Percentiles rank a stretch among this genome's conserved stretches.
These are phyloP conservation scores for Pantherophis alleghaniensis DNA, from an alignment of 2,797 vertebrate species.

Conservation along the genomic window DNA sequence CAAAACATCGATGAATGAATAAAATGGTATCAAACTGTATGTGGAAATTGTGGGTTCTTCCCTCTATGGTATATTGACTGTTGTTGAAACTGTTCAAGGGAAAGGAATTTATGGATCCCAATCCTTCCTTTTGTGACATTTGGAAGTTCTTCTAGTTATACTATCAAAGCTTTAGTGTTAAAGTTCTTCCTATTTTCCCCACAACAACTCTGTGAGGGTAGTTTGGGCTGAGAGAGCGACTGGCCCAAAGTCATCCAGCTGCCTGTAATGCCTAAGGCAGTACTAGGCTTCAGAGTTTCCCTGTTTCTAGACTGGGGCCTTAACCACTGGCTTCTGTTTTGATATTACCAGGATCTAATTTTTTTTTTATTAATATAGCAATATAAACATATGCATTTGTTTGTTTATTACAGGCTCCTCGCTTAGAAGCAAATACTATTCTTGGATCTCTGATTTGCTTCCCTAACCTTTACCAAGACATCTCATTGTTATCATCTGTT, in stretches of 20 bases:
- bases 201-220: neutral
- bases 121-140: neutral
- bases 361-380: neutral
- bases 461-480: slow-evolving; percentile 88
- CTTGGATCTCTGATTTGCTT: slow-evolving; percentile 96
- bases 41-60: neutral
- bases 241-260: neutral
- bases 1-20: neutral
- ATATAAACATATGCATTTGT: neutral
- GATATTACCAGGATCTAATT: accelerated
- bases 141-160: neutral
- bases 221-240: neutral
- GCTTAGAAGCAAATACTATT: slow-evolving; percentile 90
- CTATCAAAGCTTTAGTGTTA: neutral
- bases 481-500: slow-evolving; percentile 77
- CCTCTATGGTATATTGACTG: neutral
- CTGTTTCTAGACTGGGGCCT: neutral
- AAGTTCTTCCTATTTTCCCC: neutral
- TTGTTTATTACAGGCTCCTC: slow-evolving; percentile 79
- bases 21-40: no score
- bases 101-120: neutral
- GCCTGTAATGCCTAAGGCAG: neutral
- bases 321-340: neutral
- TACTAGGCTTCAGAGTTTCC: neutral
- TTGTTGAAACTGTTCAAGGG: neutral